Conservation (phyloP, 2,888 invertebrate species). For the Phrixothrix hirtus region DNA sequence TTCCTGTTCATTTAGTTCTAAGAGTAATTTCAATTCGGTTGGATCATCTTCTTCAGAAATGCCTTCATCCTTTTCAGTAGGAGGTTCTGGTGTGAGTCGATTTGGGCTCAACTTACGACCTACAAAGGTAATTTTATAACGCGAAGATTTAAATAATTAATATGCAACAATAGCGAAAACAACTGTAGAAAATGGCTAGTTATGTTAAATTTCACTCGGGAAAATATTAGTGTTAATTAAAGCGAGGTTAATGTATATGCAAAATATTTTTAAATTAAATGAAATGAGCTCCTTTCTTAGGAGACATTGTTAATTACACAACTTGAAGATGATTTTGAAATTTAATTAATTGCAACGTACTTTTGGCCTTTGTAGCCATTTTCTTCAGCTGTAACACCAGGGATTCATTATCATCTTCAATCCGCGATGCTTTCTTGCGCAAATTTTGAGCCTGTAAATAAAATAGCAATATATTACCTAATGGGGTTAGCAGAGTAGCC, state of each 20-base stretch:
- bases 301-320: conserved; percentile 13
- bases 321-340: conserved; percentile 24
- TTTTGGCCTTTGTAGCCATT: conserved; percentile 70
- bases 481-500: conserved; percentile 48
- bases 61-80: conserved; percentile 72
- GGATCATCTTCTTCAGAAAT: conserved; percentile 80
- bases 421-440: conserved; percentile 85
- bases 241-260: conserved; percentile 17
- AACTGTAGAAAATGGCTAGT: conserved; percentile 60
- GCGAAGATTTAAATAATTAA: conserved; percentile 25
- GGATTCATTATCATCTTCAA: conserved; percentile 97
- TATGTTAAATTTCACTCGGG: conserved; percentile 28
- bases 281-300: background rate
- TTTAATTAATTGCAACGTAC: conserved; percentile 27
- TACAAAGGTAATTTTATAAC: conserved; percentile 43
- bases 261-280: background rate
- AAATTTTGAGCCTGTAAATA: conserved; percentile 80
- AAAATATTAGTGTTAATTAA: conserved; percentile 16
- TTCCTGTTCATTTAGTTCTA: conserved; percentile 91
- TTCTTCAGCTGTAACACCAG: conserved; percentile 94
- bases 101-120: conserved; percentile 72
- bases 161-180: conserved; percentile 25
- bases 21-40: conserved; percentile 78
- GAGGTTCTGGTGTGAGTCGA: conserved; percentile 66
- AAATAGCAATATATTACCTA: conserved; percentile 50